Evolutionary conservation across 2,888 invertebrate species (phyloP).

Genomic region (Zhuqinia jingwanae): DNA sequence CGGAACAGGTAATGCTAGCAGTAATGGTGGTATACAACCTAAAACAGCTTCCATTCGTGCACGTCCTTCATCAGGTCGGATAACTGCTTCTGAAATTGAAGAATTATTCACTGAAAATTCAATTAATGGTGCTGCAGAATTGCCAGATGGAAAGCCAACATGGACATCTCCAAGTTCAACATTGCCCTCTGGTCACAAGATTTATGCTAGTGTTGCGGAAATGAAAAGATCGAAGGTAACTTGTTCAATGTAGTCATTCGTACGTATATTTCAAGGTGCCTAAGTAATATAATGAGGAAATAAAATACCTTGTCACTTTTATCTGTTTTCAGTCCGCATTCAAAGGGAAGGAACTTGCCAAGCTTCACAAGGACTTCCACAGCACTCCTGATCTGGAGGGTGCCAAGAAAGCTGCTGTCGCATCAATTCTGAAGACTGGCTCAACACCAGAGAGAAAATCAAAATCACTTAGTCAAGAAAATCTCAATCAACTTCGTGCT

Average conservation of each 20-base stretch:
- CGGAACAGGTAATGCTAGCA: slow-evolving; percentile 73
- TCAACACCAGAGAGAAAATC: slow-evolving; percentile 67
- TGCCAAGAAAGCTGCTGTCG: slow-evolving; percentile 55
- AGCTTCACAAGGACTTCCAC: slow-evolving; percentile 90
- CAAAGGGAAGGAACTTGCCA: slow-evolving; percentile 77
- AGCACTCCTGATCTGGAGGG: slow-evolving; percentile 90
- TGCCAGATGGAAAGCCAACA: slow-evolving; percentile 61
- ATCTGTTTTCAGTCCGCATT: slow-evolving; percentile 73
- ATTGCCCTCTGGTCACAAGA: slow-evolving; percentile 82
- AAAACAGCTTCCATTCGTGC: slow-evolving; percentile 95
- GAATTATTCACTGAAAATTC: slow-evolving; percentile 95
- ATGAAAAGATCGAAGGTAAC: slow-evolving; percentile 93
- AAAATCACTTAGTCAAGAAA: slow-evolving; percentile 86
- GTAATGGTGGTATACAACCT: slow-evolving; percentile 81
- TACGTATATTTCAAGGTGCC: background rate
- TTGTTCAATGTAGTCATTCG: background rate
- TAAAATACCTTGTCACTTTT: background rate
- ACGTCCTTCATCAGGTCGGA: slow-evolving; percentile 92
- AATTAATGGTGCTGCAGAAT: slow-evolving; percentile 81
- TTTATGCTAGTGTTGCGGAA: slow-evolving; percentile 96
- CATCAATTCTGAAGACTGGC: slow-evolving; percentile 56
- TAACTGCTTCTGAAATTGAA: slow-evolving; percentile 95
- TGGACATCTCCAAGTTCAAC: slow-evolving; percentile 76
- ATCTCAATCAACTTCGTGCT: slow-evolving; percentile 80
- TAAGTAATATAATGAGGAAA: background rate